Percentiles rank a stretch among this genome's conserved stretches.
These are phyloP conservation scores for Aptenodytes forsteri DNA, from an alignment of 2,113 vertebrate species.

Conservation along the genomic window DNA sequence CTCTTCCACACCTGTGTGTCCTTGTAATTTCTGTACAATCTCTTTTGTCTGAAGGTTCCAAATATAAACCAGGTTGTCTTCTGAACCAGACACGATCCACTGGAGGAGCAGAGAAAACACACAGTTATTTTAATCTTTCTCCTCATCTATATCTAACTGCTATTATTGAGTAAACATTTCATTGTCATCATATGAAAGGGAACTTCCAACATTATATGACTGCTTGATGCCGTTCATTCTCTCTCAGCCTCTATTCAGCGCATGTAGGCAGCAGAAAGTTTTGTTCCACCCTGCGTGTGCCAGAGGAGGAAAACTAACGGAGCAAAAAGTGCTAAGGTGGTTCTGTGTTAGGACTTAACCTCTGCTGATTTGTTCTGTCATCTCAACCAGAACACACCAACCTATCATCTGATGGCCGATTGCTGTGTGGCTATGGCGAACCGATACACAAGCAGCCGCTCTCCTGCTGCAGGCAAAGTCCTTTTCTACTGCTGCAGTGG, in stretches of 20 bases:
- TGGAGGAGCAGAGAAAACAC: constrained; percentile 33
- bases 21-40: constrained; percentile 98
- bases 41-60: constrained; percentile 99
- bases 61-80: constrained; percentile 98
- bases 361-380: neutral
- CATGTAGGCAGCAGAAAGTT: neutral
- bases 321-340: neutral
- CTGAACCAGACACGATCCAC: constrained; percentile 99
- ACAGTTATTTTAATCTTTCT: neutral
- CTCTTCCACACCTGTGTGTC: constrained; percentile 88
- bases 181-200: neutral
- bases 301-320: neutral
- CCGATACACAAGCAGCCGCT: fast-evolving
- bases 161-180: neutral
- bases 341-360: neutral
- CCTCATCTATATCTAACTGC: neutral
- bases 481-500: neutral
- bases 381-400: neutral
- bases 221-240: neutral
- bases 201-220: neutral
- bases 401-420: fast-evolving
- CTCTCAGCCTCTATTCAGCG: neutral
- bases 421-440: neutral
- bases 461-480: neutral
- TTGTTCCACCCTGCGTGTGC: neutral